Conservation (phyloP, 1,140 invertebrate species). For the Apis laboriosa region DNA sequence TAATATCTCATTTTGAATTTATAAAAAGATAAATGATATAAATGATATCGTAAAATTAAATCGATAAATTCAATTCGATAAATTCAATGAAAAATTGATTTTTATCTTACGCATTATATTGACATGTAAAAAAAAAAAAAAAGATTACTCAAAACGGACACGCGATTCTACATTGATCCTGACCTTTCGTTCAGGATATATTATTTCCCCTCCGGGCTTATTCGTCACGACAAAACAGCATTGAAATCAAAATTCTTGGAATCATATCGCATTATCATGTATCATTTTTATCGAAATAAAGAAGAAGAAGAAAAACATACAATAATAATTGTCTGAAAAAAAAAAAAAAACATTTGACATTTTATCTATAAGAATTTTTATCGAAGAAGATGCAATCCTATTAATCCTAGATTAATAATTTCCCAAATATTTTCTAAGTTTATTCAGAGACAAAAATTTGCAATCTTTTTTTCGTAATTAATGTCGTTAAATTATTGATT, state of each 20-base stretch:
- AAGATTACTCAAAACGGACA: constrained; percentile 15
- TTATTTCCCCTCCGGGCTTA: constrained; percentile 38
- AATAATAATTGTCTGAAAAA: too few species aligned
- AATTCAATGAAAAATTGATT: background rate
- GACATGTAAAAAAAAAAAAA: background rate
- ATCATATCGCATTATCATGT: background rate
- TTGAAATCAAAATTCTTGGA: constrained; percentile 16
- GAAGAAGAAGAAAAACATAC: background rate
- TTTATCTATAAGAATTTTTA: too few species aligned
- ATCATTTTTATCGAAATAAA: background rate
- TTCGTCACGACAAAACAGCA: constrained; percentile 22
- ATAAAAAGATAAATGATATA: background rate
- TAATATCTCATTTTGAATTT: background rate
- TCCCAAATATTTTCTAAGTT: too few species aligned
- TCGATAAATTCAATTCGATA: constrained; percentile 1
- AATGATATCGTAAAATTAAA: background rate
- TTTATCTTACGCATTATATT: background rate
- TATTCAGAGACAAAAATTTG: too few species aligned
- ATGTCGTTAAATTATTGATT: background rate
- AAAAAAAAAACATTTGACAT: too few species aligned
- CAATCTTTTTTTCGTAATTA: background rate
- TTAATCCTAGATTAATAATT: too few species aligned
- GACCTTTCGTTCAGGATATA: constrained; percentile 63
- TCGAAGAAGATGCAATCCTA: too few species aligned
- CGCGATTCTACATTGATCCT: constrained; percentile 48